phyloP scores from a whole-genome alignment of 2,888 invertebrate species.

The Zaprionus obscuricornis region DNA sequence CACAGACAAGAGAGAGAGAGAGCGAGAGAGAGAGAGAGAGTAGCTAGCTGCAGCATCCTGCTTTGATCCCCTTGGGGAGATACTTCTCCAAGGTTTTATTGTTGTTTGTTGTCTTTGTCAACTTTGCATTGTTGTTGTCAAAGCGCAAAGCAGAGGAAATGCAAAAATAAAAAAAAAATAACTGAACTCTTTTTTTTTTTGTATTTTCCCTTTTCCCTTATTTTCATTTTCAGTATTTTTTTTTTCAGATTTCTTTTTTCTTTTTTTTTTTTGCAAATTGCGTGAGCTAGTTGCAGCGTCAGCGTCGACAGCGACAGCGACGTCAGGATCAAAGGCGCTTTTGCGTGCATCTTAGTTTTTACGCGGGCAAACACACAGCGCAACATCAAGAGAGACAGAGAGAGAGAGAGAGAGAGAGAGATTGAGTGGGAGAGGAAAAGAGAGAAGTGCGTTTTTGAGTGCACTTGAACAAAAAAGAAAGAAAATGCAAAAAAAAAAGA shows the following conservation, averaged over 20 bases:
- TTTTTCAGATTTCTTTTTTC: conserved; percentile 10
- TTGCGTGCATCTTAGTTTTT: conserved; percentile 58
- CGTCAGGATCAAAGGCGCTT: conserved; percentile 75
- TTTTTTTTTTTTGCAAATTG: conserved; percentile 60
- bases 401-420: not conserved
- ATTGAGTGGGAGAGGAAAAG: not conserved
- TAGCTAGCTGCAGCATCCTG: too few species aligned
- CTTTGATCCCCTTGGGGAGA: conserved; percentile 43
- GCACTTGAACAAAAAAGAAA: conserved; percentile 66
- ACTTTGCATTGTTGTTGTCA: conserved; percentile 40
- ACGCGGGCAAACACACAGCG: conserved; percentile 7
- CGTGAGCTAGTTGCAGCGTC: conserved; percentile 67
- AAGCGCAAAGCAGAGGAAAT: not conserved
- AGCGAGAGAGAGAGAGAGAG: too few species aligned
- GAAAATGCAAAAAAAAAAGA: conserved; percentile 66
- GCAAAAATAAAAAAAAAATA: too few species aligned
- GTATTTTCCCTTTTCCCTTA: conserved; percentile 47
- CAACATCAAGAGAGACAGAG: conserved; percentile 21
- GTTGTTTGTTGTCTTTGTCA: conserved; percentile 63
- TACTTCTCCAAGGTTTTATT: conserved; percentile 50
- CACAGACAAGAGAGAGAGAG: too few species aligned
- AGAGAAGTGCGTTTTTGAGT: conserved; percentile 74
- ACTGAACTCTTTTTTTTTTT: conserved; percentile 3
- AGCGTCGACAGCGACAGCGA: conserved; percentile 21
- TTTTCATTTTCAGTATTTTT: conserved; percentile 8